phyloP scores from a whole-genome alignment of 2,113 vertebrate genomes.

The Tetraodon nigroviridis region DNA sequence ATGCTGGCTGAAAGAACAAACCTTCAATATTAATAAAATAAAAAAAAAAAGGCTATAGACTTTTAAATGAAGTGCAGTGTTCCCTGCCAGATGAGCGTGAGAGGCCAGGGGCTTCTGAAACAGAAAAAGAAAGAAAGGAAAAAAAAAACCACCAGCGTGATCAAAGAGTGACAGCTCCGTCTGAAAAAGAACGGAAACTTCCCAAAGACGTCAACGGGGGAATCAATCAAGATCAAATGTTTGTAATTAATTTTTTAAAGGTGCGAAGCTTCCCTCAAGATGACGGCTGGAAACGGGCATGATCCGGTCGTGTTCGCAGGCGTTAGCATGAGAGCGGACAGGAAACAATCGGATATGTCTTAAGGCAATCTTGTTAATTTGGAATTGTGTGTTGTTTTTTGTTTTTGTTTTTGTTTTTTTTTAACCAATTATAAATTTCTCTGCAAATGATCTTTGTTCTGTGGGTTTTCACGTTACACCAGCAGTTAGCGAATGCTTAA shows the following conservation, averaged over 20 bases:
- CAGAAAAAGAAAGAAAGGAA: constrained; percentile 51
- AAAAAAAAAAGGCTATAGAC: not conserved
- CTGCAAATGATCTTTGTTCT: no score
- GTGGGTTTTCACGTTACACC: no score
- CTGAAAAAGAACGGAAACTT: constrained; percentile 26
- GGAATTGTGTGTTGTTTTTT: no score
- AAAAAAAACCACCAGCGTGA: constrained; percentile 44
- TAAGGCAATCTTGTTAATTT: no score
- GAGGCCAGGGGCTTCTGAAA: constrained; percentile 44
- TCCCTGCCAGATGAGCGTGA: constrained; percentile 42
- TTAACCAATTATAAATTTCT: no score
- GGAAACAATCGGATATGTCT: no score
- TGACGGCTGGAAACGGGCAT: no score
- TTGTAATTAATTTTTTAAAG: no score
- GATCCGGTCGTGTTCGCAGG: no score
- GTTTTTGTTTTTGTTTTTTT: no score
- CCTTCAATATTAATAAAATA: constrained; percentile 43
- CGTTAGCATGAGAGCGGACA: no score
- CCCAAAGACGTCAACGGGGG: constrained; percentile 28
- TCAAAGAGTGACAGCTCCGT: constrained; percentile 50
- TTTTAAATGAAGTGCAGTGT: constrained; percentile 58
- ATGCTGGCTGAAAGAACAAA: constrained; percentile 58
- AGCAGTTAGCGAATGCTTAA: constrained; percentile 3
- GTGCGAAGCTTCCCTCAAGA: no score
- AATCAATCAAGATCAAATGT: not conserved